These are phyloP conservation scores for Macrotus californicus DNA, from an alignment of 2,113 vertebrate species.

Conservation along the genomic window DNA sequence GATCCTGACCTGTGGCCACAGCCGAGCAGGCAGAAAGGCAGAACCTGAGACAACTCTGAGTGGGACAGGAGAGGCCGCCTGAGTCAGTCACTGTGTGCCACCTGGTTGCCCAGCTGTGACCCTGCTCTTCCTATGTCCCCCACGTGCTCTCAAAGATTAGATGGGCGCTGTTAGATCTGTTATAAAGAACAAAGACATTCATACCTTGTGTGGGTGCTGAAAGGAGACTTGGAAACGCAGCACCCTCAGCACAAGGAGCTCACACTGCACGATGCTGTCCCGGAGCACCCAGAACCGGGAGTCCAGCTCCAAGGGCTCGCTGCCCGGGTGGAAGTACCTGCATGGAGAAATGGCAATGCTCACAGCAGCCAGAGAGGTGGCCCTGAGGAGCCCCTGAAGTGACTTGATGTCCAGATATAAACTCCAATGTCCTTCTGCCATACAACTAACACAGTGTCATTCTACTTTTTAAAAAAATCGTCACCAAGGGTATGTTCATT, in stretches of 20 bases:
- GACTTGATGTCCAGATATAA: not conserved
- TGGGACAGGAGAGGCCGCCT: not conserved
- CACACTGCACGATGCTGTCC: constrained; percentile 90
- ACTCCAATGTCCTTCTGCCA: not conserved
- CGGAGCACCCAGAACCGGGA: constrained; percentile 88
- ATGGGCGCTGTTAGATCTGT: not conserved
- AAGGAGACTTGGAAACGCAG: constrained; percentile 90
- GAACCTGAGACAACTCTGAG: not conserved
- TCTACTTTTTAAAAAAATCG: not conserved
- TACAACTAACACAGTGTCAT: no score
- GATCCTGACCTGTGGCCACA: not conserved
- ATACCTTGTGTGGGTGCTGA: constrained; percentile 87
- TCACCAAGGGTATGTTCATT: not conserved
- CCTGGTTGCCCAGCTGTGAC: not conserved
- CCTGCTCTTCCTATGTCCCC: not conserved
- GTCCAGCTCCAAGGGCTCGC: constrained; percentile 84
- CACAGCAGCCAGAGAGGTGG: not conserved
- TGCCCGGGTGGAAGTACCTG: constrained; percentile 84
- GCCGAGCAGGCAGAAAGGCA: not conserved
- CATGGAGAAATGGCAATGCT: not conserved
- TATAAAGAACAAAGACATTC: not conserved
- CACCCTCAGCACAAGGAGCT: constrained; percentile 87
- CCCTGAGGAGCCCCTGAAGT: not conserved
- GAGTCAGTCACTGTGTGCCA: not conserved
- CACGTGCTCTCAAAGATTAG: not conserved